Conservation (phyloP, 2,888 invertebrate genomes). For the Xanthorhoe spadicearia region DNA sequence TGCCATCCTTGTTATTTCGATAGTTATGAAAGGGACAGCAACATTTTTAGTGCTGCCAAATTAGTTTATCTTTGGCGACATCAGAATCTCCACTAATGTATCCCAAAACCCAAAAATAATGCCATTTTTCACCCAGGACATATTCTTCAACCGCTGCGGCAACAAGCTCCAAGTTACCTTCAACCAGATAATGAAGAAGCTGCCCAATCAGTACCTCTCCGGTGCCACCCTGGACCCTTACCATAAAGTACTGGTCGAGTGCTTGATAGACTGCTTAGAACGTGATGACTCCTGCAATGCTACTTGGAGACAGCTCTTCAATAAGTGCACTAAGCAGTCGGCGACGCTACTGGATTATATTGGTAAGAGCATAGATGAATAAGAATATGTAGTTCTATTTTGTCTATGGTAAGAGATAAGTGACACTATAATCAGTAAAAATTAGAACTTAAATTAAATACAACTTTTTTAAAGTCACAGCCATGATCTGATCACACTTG, state of each 20-base stretch:
- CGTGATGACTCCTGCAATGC: slow-evolving; percentile 87
- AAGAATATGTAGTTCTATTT: too few relatives aligned
- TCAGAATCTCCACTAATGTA: too few relatives aligned
- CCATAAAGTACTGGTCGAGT: slow-evolving; percentile 84
- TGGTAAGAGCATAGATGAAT: slow-evolving; percentile 6
- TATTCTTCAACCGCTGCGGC: slow-evolving; percentile 75
- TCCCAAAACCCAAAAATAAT: not conserved
- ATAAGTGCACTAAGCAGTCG: slow-evolving; percentile 87
- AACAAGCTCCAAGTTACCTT: slow-evolving; percentile 80
- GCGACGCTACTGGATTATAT: slow-evolving; percentile 85
- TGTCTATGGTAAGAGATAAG: too few relatives aligned
- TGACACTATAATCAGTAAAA: too few relatives aligned
- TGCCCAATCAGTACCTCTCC: slow-evolving; percentile 81
- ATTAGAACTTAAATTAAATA: too few relatives aligned
- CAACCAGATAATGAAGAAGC: slow-evolving; percentile 88
- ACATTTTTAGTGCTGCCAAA: too few relatives aligned
- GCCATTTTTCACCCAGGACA: slow-evolving; percentile 61
- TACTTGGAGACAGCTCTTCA: slow-evolving; percentile 88
- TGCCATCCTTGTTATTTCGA: too few relatives aligned
- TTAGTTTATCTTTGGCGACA: too few relatives aligned
- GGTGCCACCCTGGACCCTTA: slow-evolving; percentile 73
- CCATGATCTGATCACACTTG: too few relatives aligned
- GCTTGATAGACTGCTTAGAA: slow-evolving; percentile 85
- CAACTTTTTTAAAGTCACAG: too few relatives aligned
- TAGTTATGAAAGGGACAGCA: too few relatives aligned